These are phyloP conservation scores for Rhinichthys osculus DNA, from an alignment of 2,797 vertebrate species.

Conservation along the genomic window DNA sequence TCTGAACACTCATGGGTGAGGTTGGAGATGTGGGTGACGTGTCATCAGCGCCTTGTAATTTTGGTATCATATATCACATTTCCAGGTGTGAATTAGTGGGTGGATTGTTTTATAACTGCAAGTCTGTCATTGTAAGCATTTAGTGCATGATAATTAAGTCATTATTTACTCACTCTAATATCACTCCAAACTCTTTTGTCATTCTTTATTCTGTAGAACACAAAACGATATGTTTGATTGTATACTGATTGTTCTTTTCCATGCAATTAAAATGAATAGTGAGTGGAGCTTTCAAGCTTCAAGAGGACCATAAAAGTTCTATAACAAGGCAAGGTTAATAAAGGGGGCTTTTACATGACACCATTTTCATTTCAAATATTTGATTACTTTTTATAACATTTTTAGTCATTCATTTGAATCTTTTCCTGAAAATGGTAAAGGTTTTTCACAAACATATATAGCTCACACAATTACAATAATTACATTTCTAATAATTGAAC, in stretches of 20 bases:
- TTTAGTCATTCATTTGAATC: too few relatives aligned
- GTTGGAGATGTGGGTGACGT: neutral
- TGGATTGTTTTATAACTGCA: conserved; percentile 14
- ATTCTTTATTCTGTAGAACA: neutral
- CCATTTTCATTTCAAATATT: neutral
- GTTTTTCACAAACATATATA: neutral
- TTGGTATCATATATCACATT: neutral
- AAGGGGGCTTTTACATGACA: too few relatives aligned
- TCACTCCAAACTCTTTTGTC: neutral
- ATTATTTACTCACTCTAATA: neutral
- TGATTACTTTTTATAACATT: neutral
- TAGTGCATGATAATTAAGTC: neutral
- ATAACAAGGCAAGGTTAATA: too few relatives aligned
- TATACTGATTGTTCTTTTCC: neutral
- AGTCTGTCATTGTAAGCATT: conserved; percentile 19
- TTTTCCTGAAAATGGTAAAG: neutral
- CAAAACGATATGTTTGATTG: neutral
- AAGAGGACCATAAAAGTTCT: neutral
- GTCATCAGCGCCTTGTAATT: neutral
- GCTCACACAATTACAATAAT: neutral
- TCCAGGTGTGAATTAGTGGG: neutral
- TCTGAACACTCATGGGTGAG: neutral
- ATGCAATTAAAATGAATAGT: neutral
- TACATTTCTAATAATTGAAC: neutral
- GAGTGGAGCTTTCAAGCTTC: neutral